Conservation (phyloP, 2,888 invertebrate species). For the Amiota mariae region DNA sequence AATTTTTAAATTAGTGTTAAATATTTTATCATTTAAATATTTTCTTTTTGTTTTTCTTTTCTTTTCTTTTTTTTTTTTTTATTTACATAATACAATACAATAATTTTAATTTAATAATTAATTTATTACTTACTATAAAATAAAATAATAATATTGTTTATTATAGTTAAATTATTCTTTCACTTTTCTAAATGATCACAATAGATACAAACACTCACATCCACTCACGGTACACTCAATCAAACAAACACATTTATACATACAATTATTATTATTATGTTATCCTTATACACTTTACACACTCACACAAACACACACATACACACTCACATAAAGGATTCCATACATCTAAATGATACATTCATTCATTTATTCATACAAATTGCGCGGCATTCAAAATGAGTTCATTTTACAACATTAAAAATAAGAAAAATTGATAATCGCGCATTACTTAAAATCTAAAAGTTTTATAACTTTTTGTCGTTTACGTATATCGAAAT, state of each 20-base stretch:
- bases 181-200: conserved; percentile 65
- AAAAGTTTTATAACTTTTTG: conserved; percentile 27
- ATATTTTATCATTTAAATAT: conserved; percentile 6
- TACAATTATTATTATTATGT: no score
- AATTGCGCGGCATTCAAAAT: no score
- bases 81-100: not conserved
- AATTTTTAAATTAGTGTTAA: conserved; percentile 11
- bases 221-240: conserved; percentile 44
- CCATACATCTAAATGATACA: no score
- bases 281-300: conserved; percentile 24
- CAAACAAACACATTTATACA: conserved; percentile 5
- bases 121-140: no score
- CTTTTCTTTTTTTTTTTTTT: not conserved
- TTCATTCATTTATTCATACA: no score
- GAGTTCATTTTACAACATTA: conserved; percentile 46
- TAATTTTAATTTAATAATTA: no score
- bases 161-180: not conserved
- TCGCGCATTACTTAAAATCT: not conserved
- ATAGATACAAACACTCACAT: conserved; percentile 46
- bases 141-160: no score
- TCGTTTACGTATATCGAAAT: conserved; percentile 22
- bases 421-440: not conserved
- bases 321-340: conserved; percentile 44
- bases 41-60: not conserved
- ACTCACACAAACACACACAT: conserved; percentile 34